Conservation (phyloP, 2,113 vertebrate genomes). For the Eubucco bourcierii region DNA sequence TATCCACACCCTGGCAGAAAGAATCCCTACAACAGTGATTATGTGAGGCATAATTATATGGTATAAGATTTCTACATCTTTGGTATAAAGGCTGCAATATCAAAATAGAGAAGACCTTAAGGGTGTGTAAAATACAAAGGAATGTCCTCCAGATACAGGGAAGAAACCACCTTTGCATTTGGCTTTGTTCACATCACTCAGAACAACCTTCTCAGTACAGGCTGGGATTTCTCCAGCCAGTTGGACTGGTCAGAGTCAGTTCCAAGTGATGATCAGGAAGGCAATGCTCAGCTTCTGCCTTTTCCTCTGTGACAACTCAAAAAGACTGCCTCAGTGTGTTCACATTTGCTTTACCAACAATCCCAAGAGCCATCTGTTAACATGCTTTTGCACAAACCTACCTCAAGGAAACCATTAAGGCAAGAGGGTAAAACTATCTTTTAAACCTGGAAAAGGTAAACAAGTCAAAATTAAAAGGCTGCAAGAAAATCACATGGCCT, state of each 20-base stretch:
- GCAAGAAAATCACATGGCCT: neutral
- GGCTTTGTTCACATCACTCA: neutral
- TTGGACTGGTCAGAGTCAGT: neutral
- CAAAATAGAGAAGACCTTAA: neutral
- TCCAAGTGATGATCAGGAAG: neutral
- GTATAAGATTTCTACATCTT: neutral
- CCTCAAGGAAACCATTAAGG: neutral
- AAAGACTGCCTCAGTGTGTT: neutral
- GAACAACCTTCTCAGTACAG: neutral
- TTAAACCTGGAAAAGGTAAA: neutral
- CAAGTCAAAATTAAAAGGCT: neutral
- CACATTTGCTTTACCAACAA: neutral
- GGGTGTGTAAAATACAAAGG: neutral
- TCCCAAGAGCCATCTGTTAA: rapidly evolving
- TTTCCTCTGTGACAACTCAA: neutral
- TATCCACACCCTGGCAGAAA: constrained; percentile 16
- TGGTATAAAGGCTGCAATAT: neutral
- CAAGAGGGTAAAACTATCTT: neutral
- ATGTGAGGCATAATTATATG: neutral
- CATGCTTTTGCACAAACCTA: neutral
- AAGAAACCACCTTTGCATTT: neutral
- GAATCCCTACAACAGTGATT: neutral
- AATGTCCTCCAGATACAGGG: neutral
- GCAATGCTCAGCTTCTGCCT: neutral
- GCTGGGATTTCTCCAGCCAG: neutral